These are phyloP conservation scores for Oxyteleia sp. DNA, from an alignment of 2,888 invertebrate genomes.

Conservation along the genomic window DNA sequence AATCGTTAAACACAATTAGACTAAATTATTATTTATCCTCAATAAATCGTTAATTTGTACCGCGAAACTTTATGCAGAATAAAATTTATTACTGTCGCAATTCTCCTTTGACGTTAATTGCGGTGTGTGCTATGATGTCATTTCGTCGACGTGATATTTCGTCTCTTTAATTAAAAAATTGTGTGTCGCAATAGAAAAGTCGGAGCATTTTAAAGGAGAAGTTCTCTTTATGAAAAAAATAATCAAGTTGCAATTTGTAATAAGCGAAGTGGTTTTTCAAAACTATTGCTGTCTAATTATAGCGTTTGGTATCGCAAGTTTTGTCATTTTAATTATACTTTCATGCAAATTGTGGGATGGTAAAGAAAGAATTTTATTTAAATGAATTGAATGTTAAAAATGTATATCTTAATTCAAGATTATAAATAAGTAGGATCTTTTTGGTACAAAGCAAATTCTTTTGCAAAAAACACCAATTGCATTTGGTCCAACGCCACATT, in stretches of 20 bases:
- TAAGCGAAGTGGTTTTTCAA: neutral
- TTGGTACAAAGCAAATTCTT: no score
- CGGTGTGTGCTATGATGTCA: slow-evolving; percentile 3
- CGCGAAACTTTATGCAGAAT: slow-evolving; percentile 8
- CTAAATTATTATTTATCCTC: slow-evolving; percentile 11
- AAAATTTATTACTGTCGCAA: slow-evolving; percentile 23
- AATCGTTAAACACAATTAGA: slow-evolving; percentile 10
- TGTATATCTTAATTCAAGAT: no score
- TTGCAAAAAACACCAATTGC: no score
- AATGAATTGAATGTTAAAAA: no score
- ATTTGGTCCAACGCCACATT: no score
- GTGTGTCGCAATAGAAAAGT: neutral
- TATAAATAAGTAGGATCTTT: no score
- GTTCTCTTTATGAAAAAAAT: neutral
- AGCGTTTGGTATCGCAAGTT: no score
- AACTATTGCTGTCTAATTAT: no score
- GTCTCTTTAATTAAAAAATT: slow-evolving; percentile 7
- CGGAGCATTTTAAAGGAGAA: neutral
- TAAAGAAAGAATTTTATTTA: no score
- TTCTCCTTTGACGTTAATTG: slow-evolving; percentile 14
- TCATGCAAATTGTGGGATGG: no score
- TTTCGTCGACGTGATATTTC: slow-evolving; percentile 8
- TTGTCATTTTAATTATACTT: no score
- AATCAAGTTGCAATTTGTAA: neutral
- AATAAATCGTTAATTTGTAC: slow-evolving; percentile 13